A percentile compares a stretch with the other conserved stretches of the same genome.
phyloP scores from a whole-genome alignment of 2,888 invertebrate species.

The Minunthozetes semirufus region DNA sequence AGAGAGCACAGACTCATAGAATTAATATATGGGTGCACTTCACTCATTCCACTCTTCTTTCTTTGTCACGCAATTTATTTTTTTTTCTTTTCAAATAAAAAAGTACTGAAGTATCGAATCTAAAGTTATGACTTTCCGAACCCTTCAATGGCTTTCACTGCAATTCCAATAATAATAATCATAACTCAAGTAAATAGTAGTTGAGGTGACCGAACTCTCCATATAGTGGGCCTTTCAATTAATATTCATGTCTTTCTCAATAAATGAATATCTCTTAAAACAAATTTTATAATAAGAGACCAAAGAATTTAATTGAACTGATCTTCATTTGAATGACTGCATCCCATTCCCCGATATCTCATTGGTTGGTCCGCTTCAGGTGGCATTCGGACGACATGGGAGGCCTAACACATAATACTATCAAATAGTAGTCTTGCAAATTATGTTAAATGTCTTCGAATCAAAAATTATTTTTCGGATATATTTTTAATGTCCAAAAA shows the following conservation, averaged over 20 bases:
- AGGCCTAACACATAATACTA: neutral
- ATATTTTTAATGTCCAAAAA: conserved; percentile 1
- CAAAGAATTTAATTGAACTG: neutral
- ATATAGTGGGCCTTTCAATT: too few species aligned
- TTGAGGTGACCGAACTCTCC: too few species aligned
- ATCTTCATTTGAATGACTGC: neutral
- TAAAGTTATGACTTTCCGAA: neutral
- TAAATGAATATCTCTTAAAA: too few species aligned
- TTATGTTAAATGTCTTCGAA: neutral
- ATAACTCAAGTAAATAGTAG: too few species aligned
- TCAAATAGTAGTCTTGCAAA: neutral
- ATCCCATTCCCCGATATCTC: neutral
- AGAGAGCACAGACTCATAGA: too few species aligned
- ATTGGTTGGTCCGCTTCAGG: conserved; percentile 1
- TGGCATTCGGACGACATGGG: neutral
- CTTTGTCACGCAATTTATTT: conserved; percentile 18
- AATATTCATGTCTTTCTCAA: neutral
- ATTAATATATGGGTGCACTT: conserved; percentile 24
- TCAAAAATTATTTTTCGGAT: too few species aligned
- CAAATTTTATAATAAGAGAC: neutral
- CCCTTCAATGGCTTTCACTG: neutral
- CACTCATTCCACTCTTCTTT: neutral
- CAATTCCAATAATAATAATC: neutral
- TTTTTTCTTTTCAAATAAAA: neutral
- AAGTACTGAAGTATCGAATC: too few species aligned